phyloP scores from a whole-genome alignment of 2,113 vertebrate species.

The Tetraodon nigroviridis region DNA sequence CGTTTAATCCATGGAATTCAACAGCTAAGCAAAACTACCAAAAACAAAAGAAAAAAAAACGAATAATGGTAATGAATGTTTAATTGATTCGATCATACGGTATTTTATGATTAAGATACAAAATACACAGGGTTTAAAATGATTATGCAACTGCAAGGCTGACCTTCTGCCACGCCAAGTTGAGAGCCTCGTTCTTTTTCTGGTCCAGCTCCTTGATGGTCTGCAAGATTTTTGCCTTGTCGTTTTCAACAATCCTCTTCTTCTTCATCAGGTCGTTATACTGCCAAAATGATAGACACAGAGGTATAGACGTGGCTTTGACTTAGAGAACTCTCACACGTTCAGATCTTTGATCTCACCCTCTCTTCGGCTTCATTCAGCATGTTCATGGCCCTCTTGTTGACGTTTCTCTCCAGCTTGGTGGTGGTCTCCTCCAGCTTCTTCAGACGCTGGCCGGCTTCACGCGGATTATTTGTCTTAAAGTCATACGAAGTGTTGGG shows the following conservation, averaged over 20 bases:
- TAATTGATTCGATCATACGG: too few species aligned
- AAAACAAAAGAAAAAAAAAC: too few species aligned
- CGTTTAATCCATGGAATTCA: too few species aligned
- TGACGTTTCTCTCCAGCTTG: conserved; percentile 82
- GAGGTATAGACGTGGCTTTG: too few species aligned
- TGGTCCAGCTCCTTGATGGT: conserved; percentile 89
- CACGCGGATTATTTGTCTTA: conserved; percentile 79
- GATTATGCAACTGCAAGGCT: not conserved
- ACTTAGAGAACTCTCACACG: too few species aligned
- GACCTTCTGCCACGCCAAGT: conserved; percentile 94
- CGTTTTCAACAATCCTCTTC: conserved; percentile 91
- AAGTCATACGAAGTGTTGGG: conserved; percentile 90
- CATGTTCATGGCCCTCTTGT: conserved; percentile 85
- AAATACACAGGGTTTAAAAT: not conserved
- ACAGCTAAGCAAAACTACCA: too few species aligned
- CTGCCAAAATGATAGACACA: conserved; percentile 57
- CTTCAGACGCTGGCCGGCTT: conserved; percentile 82
- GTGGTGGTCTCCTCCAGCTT: conserved; percentile 81
- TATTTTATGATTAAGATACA: not conserved
- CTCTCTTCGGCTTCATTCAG: conserved; percentile 86
- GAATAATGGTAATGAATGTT: not conserved
- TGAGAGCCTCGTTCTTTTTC: conserved; percentile 88
- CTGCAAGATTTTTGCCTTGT: conserved; percentile 88
- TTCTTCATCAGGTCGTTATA: conserved; percentile 93
- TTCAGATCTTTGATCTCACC: conserved; percentile 62